A percentile compares a stretch with the other conserved stretches of the same genome.
phyloP scores from a whole-genome alignment of 2,797 vertebrate genomes.

The Periparus ater region DNA sequence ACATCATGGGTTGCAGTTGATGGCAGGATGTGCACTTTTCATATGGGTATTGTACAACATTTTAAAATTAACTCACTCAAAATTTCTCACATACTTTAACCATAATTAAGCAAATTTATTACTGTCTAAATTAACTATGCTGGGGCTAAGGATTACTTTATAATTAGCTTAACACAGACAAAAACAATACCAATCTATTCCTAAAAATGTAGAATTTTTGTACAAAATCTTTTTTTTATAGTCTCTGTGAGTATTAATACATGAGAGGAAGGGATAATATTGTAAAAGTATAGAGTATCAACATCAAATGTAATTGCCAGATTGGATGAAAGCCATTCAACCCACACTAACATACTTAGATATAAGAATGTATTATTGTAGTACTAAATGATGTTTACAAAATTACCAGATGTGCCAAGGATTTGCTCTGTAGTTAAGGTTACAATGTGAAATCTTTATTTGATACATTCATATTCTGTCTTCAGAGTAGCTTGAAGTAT shows the following conservation, averaged over 20 bases:
- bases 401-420: conserved; percentile 30
- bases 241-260: not conserved
- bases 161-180: not conserved
- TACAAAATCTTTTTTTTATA: not conserved
- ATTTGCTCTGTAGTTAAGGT: conserved; percentile 32
- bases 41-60: not conserved
- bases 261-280: not conserved
- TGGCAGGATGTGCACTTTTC: not conserved
- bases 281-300: not conserved
- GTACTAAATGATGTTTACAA: conserved; percentile 8
- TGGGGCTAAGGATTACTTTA: not conserved
- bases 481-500: conserved; percentile 11
- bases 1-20: not conserved
- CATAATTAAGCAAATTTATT: not conserved
- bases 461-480: not conserved
- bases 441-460: not conserved
- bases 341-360: not conserved
- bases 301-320: not conserved
- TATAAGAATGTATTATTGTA: not conserved
- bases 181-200: not conserved
- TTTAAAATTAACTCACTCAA: not conserved
- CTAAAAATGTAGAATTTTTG: not conserved
- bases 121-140: not conserved
- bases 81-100: not conserved
- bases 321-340: conserved; percentile 35